These are phyloP conservation scores for Eupithecia dodoneata DNA, from an alignment of 2,888 invertebrate species.

Conservation along the genomic window DNA sequence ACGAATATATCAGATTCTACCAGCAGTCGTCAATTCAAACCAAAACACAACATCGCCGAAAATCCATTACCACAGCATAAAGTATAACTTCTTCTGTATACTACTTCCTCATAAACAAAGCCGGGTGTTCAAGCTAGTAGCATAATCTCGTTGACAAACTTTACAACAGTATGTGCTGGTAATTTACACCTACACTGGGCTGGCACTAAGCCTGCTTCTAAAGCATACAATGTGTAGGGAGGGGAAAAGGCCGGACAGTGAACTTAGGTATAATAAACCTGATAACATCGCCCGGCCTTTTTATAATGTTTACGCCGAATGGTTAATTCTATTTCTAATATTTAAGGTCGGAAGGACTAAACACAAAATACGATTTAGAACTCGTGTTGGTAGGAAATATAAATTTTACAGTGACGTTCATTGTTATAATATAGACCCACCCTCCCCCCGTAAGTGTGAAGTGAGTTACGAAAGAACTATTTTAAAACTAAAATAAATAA, in stretches of 20 bases:
- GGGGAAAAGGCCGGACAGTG: neutral
- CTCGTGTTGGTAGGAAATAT: no score
- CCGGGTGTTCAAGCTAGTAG: constrained; percentile 24
- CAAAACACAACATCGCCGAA: neutral
- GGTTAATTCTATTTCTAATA: no score
- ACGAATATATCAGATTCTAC: neutral
- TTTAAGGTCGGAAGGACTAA: no score
- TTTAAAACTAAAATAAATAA: no score
- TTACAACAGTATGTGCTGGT: constrained; percentile 28
- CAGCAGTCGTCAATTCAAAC: neutral
- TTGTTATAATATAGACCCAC: no score
- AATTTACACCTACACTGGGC: constrained; percentile 30
- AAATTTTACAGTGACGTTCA: no score
- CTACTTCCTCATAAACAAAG: constrained; percentile 19
- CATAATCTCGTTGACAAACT: constrained; percentile 32
- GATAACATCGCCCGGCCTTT: no score
- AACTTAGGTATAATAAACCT: neutral
- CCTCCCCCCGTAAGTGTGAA: no score
- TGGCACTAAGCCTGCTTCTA: constrained; percentile 33
- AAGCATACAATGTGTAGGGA: constrained; percentile 21
- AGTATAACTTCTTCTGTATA: neutral
- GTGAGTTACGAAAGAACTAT: no score
- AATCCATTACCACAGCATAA: constrained; percentile 4
- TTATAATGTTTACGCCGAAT: no score
- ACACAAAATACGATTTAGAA: no score